phyloP scores from a whole-genome alignment of 2,888 invertebrate species.

The Rhingia campestris region DNA sequence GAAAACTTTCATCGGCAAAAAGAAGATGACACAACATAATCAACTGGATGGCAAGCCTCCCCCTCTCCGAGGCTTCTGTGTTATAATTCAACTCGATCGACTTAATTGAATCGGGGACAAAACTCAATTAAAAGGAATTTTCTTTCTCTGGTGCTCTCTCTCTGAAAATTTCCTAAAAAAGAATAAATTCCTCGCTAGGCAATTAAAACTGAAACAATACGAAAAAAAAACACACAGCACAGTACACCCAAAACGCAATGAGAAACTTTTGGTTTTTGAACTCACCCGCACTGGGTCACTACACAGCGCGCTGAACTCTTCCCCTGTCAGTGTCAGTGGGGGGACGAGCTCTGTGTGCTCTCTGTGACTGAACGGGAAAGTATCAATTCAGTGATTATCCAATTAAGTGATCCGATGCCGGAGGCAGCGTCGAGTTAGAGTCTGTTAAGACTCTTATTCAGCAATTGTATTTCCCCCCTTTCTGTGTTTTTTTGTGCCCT shows the following conservation, averaged over 20 bases:
- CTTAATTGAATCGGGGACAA: slow-evolving; percentile 59
- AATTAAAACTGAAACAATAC: slow-evolving; percentile 59
- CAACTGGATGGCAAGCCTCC: slow-evolving; percentile 35
- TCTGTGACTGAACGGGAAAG: slow-evolving; percentile 61
- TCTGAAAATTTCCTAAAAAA: slow-evolving; percentile 21
- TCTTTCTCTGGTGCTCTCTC: slow-evolving; percentile 7
- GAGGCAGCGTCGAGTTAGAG: slow-evolving; percentile 28
- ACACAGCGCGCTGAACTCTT: slow-evolving; percentile 17
- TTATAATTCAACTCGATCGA: slow-evolving; percentile 43
- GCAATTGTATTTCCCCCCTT: slow-evolving; percentile 46
- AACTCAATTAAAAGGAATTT: slow-evolving; percentile 69
- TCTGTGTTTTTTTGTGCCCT: not conserved
- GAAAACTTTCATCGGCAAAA: slow-evolving; percentile 38
- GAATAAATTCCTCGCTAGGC: slow-evolving; percentile 30
- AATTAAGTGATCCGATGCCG: slow-evolving; percentile 60
- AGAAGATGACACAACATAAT: slow-evolving; percentile 38
- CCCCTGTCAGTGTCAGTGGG: not conserved
- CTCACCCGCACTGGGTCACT: slow-evolving; percentile 47
- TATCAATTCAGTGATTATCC: slow-evolving; percentile 73
- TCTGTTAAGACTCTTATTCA: slow-evolving; percentile 62
- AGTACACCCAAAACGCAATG: not conserved
- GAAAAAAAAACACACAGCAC: not conserved
- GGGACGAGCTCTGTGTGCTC: not conserved
- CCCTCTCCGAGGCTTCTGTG: slow-evolving; percentile 8
- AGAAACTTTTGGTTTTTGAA: slow-evolving; percentile 47